A percentile compares a stretch with the other conserved stretches of the same genome.
phyloP scores from a whole-genome alignment of 2,113 vertebrate species.

The Zosterops borbonicus region DNA sequence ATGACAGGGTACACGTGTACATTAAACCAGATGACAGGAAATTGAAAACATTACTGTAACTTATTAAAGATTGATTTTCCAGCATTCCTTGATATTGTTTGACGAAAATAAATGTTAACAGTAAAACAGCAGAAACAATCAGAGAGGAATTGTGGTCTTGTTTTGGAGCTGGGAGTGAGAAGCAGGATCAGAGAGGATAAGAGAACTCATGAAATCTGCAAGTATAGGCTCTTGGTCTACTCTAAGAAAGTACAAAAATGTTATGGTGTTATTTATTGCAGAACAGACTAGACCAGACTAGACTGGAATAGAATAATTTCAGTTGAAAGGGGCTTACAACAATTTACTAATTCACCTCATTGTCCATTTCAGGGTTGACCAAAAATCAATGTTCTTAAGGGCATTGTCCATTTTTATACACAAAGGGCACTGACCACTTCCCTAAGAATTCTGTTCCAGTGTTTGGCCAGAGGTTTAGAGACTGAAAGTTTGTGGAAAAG shows the following conservation, averaged over 20 bases:
- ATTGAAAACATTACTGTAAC: slow-evolving; percentile 70
- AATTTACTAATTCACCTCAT: rapidly evolving
- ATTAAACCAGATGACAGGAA: slow-evolving; percentile 65
- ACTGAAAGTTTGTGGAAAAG: background rate
- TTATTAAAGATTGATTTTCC: slow-evolving; percentile 74
- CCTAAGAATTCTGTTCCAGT: background rate
- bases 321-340: rapidly evolving
- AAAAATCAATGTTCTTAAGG: background rate
- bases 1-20: slow-evolving; percentile 57
- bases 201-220: background rate
- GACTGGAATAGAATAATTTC: background rate
- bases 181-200: background rate
- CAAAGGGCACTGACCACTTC: rapidly evolving
- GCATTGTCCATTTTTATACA: background rate
- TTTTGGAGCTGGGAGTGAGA: background rate
- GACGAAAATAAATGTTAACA: slow-evolving; percentile 63
- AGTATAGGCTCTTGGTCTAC: background rate
- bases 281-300: background rate
- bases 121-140: slow-evolving; percentile 3
- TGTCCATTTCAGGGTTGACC: background rate
- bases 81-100: slow-evolving; percentile 61
- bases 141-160: background rate
- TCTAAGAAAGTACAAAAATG: background rate
- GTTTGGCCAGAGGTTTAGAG: background rate
- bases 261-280: background rate